Percentiles rank a stretch among this genome's conserved stretches.
phyloP scores from a whole-genome alignment of 2,797 vertebrate genomes.

The Leptatherina wallacei region DNA sequence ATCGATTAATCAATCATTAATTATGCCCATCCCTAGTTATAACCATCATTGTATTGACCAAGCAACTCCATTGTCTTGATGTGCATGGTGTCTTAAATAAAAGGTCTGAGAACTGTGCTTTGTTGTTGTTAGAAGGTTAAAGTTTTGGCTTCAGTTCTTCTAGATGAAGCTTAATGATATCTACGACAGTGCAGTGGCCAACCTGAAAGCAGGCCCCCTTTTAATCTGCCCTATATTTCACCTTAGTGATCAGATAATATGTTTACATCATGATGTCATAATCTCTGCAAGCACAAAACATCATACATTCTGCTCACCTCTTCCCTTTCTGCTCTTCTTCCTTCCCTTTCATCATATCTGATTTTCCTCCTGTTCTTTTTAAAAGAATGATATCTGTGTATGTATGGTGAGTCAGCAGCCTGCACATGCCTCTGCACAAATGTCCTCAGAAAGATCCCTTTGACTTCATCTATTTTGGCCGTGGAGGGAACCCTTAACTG shows the following conservation, averaged over 20 bases:
- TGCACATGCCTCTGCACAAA: constrained; percentile 12
- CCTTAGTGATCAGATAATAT: neutral
- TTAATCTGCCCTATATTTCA: neutral
- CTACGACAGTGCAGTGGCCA: neutral
- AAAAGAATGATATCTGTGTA: neutral
- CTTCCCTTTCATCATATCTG: neutral
- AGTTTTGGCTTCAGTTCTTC: too few relatives aligned
- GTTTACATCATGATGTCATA: neutral
- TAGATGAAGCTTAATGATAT: too few relatives aligned
- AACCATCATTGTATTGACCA: neutral
- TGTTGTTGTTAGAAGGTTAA: too few relatives aligned
- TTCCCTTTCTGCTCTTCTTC: neutral
- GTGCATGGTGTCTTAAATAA: neutral
- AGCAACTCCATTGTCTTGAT: neutral
- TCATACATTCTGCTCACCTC: neutral
- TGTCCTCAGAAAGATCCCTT: constrained; percentile 35
- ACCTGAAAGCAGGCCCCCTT: neutral
- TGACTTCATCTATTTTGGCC: constrained; percentile 82
- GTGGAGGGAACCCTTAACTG: constrained; percentile 59
- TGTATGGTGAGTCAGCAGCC: constrained; percentile 69
- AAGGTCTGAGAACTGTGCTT: too few relatives aligned
- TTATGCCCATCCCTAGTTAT: too few relatives aligned
- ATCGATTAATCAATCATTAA: too few relatives aligned
- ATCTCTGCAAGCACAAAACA: neutral
- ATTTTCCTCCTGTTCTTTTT: constrained; percentile 7